Evolutionary conservation across 2,797 vertebrate species (phyloP), one percentile per base, ranked within the genome.

Genomic region (Sebastes trivittatus): DNA sequence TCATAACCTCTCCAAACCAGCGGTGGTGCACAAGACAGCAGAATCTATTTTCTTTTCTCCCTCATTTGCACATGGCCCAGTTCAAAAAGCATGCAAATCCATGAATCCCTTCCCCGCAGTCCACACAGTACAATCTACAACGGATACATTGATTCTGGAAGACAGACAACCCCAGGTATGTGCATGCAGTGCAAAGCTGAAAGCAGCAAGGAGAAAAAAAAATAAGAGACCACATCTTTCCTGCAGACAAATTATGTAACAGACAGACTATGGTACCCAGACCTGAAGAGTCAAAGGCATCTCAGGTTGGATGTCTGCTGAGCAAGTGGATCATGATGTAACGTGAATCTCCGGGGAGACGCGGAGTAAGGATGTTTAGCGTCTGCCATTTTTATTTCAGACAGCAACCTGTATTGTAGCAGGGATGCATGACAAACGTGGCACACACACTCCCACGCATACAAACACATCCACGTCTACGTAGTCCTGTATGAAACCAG

Each of bases 271-370:
- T 42, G 65, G 82, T 81, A 85, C 89, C 74, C 84, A 88, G 88
- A 88, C 82, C 84, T 56, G 88, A 78, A 68, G 78, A 89, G 80
- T 81, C 63, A 91, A 87, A 90, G 89, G 90, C 88, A 77, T 93
- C 86, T 91, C 71, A 77, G 85, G 88, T 80, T 67, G 80, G 83
- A 91, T 83, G 89, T 91, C 88, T 87, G 90, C 94, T 90, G 78
- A 86, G 90, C 79, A 77, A 93, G 91, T 91, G 88, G 88, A 93
- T 93, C 87, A 78, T 86, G 88, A 91, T 92, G 88, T 92, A 90
- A 93, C 65, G 67, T 80, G 87, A 87, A 93, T 94, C 87, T 88
- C 81, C 20, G 3, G 82, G 36, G 79, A 90, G 88, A 90, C 34
- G 7, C 6, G 8, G 83, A 73, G 81, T 67, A 78, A 32, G 66